Evolutionary conservation across 2,888 invertebrate genomes (phyloP), one percentile per base, ranked within the genome.

Genomic region (Idaea straminata): DNA sequence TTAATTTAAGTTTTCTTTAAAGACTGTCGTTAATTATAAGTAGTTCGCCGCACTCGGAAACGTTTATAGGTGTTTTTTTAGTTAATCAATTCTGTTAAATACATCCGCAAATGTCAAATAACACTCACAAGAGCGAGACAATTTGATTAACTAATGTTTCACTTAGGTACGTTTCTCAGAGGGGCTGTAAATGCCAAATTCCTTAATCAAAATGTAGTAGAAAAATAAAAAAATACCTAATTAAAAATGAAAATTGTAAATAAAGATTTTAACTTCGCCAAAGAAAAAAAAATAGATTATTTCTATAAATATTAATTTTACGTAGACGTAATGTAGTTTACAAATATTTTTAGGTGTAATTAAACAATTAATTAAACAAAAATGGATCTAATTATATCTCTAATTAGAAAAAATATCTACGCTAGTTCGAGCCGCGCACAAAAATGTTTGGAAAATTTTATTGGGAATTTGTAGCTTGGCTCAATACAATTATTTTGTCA

Each of bases 181-280:
- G 47, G 2, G 64, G 63, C 61, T 38, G 66, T 64, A 5, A 62
- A 69, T 69, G 74, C 71, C 69, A 74, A 72, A 72, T 68, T 66
- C 61, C 65, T 64, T 66, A 62, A 64, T 67, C 63, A 66, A 64
- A 65, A 63, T 65, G 16, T 64, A 47, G 63, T 57, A 62, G 57
- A 62, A 58, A 35, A 60, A 62, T 59, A 61, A 58, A 35, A 60
- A 62, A 61, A 61, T 66, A 62, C 62, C 59, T 64, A 36, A 60
- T 60, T 64, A 64, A 64, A 47, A 59, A 64, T 65, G 61, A 67
- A 71, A 72, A 66, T 72, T 88, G 89, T 89, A 89, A 84, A 88
- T 88, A 89, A 76, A 72, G 72, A 71, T 68, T 74, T 66, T 74
- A 74, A 81, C 83, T 88, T 87, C 82, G 88, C 89, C 89, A 89